Base-by-base conservation (phyloP, 2,113 vertebrate species). In the Psophia crepitans region DNA sequence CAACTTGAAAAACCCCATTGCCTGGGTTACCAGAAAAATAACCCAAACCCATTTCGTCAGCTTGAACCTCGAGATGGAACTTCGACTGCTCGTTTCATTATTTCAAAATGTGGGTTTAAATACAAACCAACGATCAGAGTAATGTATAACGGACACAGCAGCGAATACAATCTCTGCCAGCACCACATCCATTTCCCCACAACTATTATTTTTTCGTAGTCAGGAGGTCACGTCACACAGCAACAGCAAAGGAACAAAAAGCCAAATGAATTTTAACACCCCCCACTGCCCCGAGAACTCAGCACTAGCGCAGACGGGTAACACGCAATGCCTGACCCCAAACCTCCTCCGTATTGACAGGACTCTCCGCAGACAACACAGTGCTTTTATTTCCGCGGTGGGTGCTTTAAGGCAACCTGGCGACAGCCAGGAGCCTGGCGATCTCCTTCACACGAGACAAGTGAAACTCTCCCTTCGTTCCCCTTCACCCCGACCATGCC, bases 91-190 rank as follows among this genome's bases (percentile, higher is more conserved):
- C 3, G 9, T 57, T 70, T 30, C 13, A 3, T 26, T 10, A 41
- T 74, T 82, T 54, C 8, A 49, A 79, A 49, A 87, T 2, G 1
- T 15, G 12, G 9, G 0, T 81, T 51, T 22, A 68, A 75, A 92
- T 18, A 35, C 3, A 30, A 43, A 68, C 21, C 21, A 33, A 43
- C 20, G 24, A 32, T 35, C 3, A 14, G 21, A 20, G 41, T 8
- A 54, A 33, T 0, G 21, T 1, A 17, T 1, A 14, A 23, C 14
- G 0, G 83, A 37, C 1, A 46, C 20, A 27, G 43, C 2, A 43
- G n/a, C 0, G 3, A 41, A 30, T 1, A 7, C 70, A 30, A 28
- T 4, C 81, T 48, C 63, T 3, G 35, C n/a, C 82, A 56, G 54
- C 58, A 18, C 63, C 0, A 32, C 17, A 63, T 13, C 87, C 2